Conservation (phyloP, 23 tunicate species). For the Aplidium turbinatum region DNA sequence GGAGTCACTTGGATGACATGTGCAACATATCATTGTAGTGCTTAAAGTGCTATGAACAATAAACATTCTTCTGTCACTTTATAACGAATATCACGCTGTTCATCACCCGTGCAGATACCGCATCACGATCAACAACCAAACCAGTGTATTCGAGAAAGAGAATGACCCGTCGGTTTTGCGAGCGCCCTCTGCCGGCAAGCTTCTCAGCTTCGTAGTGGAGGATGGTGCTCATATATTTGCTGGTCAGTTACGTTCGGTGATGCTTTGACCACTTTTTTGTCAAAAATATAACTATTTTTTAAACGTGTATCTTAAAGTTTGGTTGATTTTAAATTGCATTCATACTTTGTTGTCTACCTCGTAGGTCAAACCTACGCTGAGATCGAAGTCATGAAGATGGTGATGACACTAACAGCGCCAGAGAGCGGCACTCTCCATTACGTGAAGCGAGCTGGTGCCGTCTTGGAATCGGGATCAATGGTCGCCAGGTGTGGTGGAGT, state of each 20-base stretch:
- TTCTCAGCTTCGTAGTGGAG: constrained; percentile 71
- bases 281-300: no score
- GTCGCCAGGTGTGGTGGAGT: constrained; percentile 96
- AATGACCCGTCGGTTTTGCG: constrained; percentile 91
- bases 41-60: no score
- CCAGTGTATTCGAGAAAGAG: constrained; percentile 87
- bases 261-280: no score
- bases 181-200: constrained; percentile 94
- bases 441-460: constrained; percentile 90
- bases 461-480: constrained; percentile 77
- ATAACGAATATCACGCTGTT: no score
- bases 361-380: constrained; percentile 87
- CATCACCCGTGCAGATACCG: constrained; percentile 86
- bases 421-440: constrained; percentile 73
- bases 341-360: no score
- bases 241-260: no score
- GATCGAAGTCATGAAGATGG: constrained; percentile 99
- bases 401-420: constrained; percentile 89
- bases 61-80: no score
- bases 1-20: no score
- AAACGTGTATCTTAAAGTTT: no score
- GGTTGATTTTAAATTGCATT: no score
- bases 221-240: constrained; percentile 85
- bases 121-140: constrained; percentile 96
- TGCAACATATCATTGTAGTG: no score